Evolutionary conservation across 1,140 invertebrate species (phyloP).

Genomic region (Paramacrobiotus metropolitanus): DNA sequence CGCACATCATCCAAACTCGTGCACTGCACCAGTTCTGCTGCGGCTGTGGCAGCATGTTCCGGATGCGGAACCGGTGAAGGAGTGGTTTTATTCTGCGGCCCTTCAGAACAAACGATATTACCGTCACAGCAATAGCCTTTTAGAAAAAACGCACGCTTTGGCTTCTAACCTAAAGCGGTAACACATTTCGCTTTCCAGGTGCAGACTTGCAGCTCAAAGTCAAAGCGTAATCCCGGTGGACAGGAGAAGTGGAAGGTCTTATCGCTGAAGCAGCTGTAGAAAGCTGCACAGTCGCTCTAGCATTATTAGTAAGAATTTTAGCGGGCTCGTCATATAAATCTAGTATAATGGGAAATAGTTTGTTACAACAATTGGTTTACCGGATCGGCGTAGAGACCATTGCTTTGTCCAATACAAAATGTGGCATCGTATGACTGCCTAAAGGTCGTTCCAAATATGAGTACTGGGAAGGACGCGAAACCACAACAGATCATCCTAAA

Average conservation of each 20-base stretch:
- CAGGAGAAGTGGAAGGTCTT: slow-evolving; percentile 24
- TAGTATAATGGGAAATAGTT: neutral
- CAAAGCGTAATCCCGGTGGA: slow-evolving; percentile 64
- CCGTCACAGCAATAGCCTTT: neutral
- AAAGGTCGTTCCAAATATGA: too few relatives aligned
- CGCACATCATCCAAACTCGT: neutral
- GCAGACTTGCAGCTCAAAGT: slow-evolving; percentile 66
- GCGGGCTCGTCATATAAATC: too few relatives aligned
- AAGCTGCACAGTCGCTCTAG: neutral
- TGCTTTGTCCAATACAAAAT: neutral
- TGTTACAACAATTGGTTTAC: neutral
- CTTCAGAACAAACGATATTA: neutral
- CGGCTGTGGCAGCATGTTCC: neutral
- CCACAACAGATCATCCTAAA: too few relatives aligned
- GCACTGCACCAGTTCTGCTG: neutral
- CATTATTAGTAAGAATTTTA: neutral
- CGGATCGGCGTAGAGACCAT: neutral
- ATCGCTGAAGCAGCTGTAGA: neutral
- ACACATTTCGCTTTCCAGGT: slow-evolving; percentile 19
- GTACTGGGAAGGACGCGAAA: too few relatives aligned
- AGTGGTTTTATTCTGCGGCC: too few relatives aligned
- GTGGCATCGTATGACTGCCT: too few relatives aligned
- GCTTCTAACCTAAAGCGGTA: neutral
- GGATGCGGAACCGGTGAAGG: neutral
- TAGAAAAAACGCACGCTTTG: neutral